A percentile compares a stretch with the other conserved stretches of the same genome.
Evolutionary conservation across 2,797 vertebrate genomes (phyloP).

Genomic region (Ciconia nigra): DNA sequence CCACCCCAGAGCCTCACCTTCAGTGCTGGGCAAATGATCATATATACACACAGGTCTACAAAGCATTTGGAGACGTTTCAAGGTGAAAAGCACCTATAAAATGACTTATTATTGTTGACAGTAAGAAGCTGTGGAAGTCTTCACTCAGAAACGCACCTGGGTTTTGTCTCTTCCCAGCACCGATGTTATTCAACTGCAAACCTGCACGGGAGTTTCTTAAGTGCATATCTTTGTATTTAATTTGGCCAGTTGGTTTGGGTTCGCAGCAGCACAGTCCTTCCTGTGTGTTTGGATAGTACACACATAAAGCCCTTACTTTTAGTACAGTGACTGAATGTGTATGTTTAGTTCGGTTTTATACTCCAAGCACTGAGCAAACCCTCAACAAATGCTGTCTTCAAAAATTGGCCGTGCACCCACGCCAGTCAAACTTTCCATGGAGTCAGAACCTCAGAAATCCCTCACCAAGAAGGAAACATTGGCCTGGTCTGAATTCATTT

Average conservation of each 20-base stretch:
- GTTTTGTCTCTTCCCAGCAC: not conserved
- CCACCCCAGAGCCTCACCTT: not conserved
- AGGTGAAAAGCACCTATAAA: not conserved
- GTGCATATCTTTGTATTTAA: not conserved
- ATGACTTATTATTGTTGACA: not conserved
- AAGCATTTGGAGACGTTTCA: not conserved
- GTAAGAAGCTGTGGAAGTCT: slow-evolving; percentile 6
- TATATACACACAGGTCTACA: not conserved
- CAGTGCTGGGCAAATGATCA: not conserved
- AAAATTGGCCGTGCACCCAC: not conserved
- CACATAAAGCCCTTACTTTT: not conserved
- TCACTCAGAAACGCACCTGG: not conserved
- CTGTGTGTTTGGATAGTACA: not conserved
- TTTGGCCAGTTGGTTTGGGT: not conserved
- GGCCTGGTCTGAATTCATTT: slow-evolving; percentile 10
- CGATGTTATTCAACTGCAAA: not conserved
- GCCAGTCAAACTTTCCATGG: slow-evolving; percentile 43
- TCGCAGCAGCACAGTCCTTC: not conserved
- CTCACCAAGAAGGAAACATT: not conserved
- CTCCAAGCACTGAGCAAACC: not conserved
- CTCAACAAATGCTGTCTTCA: slow-evolving; percentile 11
- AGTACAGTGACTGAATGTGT: not conserved
- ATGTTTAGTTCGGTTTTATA: not conserved
- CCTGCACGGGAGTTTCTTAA: not conserved
- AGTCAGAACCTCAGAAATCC: slow-evolving; percentile 35